These are phyloP conservation scores for Teleogryllus occipitalis DNA, from an alignment of 1,140 invertebrate genomes.

Conservation along the genomic window DNA sequence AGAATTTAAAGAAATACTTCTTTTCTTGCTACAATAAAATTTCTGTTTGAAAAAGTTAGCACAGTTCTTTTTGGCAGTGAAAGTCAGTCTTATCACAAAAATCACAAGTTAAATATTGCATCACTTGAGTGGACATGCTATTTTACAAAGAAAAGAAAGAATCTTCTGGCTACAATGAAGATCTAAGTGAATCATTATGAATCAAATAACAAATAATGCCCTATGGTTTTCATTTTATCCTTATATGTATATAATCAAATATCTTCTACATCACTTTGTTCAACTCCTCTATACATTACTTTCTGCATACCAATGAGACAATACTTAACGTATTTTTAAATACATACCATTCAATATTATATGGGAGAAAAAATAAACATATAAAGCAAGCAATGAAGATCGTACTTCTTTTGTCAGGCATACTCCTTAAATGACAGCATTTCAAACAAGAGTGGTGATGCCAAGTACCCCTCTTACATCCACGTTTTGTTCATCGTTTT, in stretches of 20 bases:
- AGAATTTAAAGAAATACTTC: slow-evolving; percentile 8
- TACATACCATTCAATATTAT: too few species aligned
- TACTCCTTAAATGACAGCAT: too few species aligned
- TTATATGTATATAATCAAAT: neutral
- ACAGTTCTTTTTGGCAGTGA: slow-evolving; percentile 13
- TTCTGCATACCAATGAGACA: too few species aligned
- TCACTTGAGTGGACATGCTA: slow-evolving; percentile 7
- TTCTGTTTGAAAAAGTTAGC: slow-evolving; percentile 1
- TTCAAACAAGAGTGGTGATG: too few species aligned
- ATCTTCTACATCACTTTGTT: neutral
- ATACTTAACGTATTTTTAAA: too few species aligned
- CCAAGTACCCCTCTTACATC: too few species aligned
- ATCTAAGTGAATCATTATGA: neutral
- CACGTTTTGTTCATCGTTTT: too few species aligned
- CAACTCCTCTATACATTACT: too few species aligned
- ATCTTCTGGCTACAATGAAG: neutral
- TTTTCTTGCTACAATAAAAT: slow-evolving; percentile 7
- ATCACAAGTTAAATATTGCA: slow-evolving; percentile 12
- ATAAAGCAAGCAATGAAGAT: too few species aligned
- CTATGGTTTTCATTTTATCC: neutral
- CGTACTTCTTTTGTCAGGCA: too few species aligned
- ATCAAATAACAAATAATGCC: slow-evolving; percentile 10
- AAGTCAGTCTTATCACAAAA: slow-evolving; percentile 18
- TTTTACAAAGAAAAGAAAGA: slow-evolving; percentile 5
- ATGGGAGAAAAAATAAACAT: too few species aligned